phyloP scores from a whole-genome alignment of 2,797 vertebrate genomes.

The Apogon hyalosoma region DNA sequence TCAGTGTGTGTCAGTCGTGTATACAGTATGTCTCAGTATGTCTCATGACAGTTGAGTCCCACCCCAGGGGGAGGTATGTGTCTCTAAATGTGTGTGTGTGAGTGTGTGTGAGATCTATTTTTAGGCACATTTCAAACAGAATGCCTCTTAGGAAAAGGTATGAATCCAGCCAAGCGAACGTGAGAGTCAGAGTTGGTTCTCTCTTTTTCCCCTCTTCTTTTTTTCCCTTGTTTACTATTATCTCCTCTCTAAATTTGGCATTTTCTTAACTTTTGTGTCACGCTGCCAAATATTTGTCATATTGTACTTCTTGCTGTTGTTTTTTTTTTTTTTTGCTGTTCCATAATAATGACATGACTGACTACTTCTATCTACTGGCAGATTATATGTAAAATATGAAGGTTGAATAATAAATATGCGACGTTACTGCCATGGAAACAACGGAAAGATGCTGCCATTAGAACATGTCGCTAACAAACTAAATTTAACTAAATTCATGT shows the following conservation, averaged over 20 bases:
- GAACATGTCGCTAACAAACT: background rate
- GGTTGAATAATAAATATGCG: background rate
- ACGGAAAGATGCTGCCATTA: constrained; percentile 3
- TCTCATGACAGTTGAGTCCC: constrained; percentile 59
- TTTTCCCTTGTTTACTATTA: constrained; percentile 21
- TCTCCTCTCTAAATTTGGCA: constrained; percentile 12
- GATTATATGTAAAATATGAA: constrained; percentile 12
- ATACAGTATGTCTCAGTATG: constrained; percentile 57
- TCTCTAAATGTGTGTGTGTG: constrained; percentile 16
- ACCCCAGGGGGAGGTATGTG: constrained; percentile 64
- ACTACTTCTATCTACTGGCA: constrained; percentile 12
- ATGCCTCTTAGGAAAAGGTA: constrained; percentile 76
- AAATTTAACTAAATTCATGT: constrained; percentile 11
- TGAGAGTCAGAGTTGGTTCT: constrained; percentile 63
- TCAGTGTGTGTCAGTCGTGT: constrained; percentile 53
- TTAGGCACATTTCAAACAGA: constrained; percentile 71
- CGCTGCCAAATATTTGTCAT: background rate
- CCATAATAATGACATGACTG: background rate
- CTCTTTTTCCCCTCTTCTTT: constrained; percentile 8
- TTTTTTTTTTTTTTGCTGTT: background rate
- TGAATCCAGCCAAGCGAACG: constrained; percentile 67
- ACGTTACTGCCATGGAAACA: constrained; percentile 16
- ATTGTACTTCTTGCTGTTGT: background rate
- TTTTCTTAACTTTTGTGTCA: constrained; percentile 17
- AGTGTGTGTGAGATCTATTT: constrained; percentile 62